phyloP scores from a whole-genome alignment of 2,113 vertebrate species.

The Eulemur macaco region DNA sequence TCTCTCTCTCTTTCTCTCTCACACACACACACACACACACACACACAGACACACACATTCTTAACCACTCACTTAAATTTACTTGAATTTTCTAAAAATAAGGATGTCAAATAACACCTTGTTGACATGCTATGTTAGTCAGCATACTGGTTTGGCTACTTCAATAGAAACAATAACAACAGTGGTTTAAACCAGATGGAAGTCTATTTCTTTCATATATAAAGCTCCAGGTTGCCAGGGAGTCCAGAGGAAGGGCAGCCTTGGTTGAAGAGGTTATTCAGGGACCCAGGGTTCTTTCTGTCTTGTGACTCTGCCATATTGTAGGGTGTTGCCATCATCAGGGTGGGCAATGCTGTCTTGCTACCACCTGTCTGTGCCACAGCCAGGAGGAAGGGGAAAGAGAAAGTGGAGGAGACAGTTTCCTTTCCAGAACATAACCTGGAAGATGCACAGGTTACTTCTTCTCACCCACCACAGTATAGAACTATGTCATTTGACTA shows the following conservation, averaged over 20 bases:
- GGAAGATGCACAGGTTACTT: not conserved
- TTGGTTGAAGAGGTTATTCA: not conserved
- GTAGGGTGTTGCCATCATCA: not conserved
- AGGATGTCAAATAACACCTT: not conserved
- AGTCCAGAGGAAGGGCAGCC: not conserved
- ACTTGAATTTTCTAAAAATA: conserved; percentile 53
- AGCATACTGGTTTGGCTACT: not conserved
- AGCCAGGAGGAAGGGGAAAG: not conserved
- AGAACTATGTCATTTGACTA: not conserved
- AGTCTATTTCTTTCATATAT: not conserved
- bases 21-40: not conserved
- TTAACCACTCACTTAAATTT: not conserved
- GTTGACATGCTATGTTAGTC: not conserved
- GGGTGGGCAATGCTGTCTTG: not conserved
- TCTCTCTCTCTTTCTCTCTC: not conserved
- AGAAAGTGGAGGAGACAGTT: not conserved
- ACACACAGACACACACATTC: not conserved
- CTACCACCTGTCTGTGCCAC: not conserved
- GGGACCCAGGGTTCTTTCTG: not conserved
- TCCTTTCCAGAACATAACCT: not conserved
- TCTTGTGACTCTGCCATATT: not conserved
- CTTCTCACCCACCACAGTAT: not conserved
- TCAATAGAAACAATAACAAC: conserved; percentile 1
- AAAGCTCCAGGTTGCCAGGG: not conserved
- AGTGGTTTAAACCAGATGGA: not conserved